Evolutionary conservation across 1,140 invertebrate genomes (phyloP), one percentile per base, ranked within the genome.

Genomic region (Lanistes nyassanus): DNA sequence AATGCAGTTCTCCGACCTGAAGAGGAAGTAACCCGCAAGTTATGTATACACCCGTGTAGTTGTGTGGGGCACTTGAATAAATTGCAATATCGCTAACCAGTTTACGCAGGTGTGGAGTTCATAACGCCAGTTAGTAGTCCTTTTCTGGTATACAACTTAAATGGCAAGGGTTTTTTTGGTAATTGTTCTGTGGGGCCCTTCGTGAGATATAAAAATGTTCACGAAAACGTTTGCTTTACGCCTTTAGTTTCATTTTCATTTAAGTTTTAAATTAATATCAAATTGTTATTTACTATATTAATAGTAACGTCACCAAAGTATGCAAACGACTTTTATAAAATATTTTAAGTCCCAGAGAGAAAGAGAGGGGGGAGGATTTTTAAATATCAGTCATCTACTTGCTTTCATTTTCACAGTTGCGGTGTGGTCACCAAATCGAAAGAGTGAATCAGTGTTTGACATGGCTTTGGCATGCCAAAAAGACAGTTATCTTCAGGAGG

Each of bases 401-500:
- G 21, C 11, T 36, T 7, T 26, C 31, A 31, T 34, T 29, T 65
- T 29, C 3, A 36, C 31, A 36, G 62, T 9, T 65, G 21, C 21
- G 34, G 31, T 21, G n/a, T 65, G 5, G 9, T 2, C 19, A 23
- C 21, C 26, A 65, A 21, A 7, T 19, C 31, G 29, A 4, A 26
- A 31, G 29, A 65, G 5, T 21, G 31, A 36, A 37, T 9, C n/a
- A 62, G 34, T 67, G 29, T 23, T 29, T 68, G 31, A 23, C 9
- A 87, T 88, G 86, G 83, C 88, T 58, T 85, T 90, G 53, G 85
- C 85, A n/a, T 95, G 94, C 84, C 94, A 95, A 86, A 91, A 92
- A 80, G 92, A 95, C 87, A 94, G 93, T 81, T 95, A 93, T 88
- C 85, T 94, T 34, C 92, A 90, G 87, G 91, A 94, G 90, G 94